Evolutionary conservation across 2,797 vertebrate species (phyloP).

Genomic region (Rhynchonycteris naso): DNA sequence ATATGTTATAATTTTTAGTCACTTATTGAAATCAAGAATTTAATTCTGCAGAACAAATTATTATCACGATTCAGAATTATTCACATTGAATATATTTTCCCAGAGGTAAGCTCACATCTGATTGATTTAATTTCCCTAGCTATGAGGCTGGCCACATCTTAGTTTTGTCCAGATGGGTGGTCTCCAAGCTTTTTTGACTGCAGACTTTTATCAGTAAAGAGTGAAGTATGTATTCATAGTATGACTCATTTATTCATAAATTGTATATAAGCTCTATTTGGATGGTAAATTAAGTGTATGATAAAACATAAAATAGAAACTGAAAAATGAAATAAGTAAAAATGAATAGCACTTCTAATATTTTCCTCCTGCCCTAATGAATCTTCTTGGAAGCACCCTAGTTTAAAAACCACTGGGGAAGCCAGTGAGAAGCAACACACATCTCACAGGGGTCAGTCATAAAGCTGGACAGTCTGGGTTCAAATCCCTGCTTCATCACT

Average conservation of each 20-base stretch:
- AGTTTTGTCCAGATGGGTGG: neutral
- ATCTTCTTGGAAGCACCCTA: neutral
- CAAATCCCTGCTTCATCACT: neutral
- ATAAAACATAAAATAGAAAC: neutral
- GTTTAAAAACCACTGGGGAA: neutral
- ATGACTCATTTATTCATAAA: neutral
- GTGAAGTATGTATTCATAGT: neutral
- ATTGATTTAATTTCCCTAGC: neutral
- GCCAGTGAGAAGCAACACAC: neutral
- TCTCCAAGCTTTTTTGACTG: neutral
- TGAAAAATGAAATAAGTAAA: neutral
- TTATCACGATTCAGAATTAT: neutral
- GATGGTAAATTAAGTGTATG: neutral
- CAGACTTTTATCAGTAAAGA: neutral
- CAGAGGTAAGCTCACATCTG: neutral
- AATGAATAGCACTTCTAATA: neutral
- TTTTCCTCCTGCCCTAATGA: neutral
- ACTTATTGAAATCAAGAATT: slow-evolving; percentile 9
- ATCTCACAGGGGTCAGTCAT: rapidly evolving
- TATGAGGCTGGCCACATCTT: neutral
- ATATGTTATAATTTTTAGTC: neutral
- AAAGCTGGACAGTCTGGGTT: neutral
- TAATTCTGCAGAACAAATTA: neutral
- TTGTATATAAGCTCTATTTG: neutral
- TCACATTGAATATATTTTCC: neutral